phyloP scores from a whole-genome alignment of 64 coral and sea anemone genomes.

The Montipora capricornis region DNA sequence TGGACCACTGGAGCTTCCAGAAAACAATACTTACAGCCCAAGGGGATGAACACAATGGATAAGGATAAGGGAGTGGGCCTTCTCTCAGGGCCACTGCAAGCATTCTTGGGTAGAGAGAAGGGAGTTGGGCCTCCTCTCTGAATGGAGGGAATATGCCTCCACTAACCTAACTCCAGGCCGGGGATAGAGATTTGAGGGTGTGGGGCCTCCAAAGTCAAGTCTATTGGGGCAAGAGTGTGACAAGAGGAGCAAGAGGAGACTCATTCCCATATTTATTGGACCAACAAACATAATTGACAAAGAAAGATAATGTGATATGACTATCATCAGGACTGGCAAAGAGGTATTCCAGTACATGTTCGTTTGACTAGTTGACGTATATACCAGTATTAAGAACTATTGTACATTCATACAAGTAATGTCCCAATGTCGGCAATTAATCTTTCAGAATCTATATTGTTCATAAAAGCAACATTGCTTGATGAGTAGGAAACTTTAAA shows the following conservation, averaged over 20 bases:
- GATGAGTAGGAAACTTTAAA: too few relatives aligned
- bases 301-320: not conserved
- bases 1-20: not conserved
- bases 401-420: too few relatives aligned
- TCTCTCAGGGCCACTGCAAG: not conserved
- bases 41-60: constrained; percentile 2
- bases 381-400: too few relatives aligned
- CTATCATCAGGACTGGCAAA: not conserved
- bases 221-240: constrained; percentile 25
- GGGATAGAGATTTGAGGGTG: not conserved
- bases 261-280: not conserved
- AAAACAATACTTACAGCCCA: not conserved
- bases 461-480: too few relatives aligned
- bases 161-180: too few relatives aligned
- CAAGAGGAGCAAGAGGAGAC: constrained; percentile 15
- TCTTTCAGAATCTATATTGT: too few relatives aligned
- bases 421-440: too few relatives aligned
- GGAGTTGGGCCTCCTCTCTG: not conserved
- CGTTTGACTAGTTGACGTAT: too few relatives aligned
- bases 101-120: not conserved
- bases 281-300: not conserved
- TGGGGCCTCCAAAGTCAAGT: not conserved
- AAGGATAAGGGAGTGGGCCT: not conserved
- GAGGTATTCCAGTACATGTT: not conserved
- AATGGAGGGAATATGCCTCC: too few relatives aligned